A percentile compares a stretch with the other conserved stretches of the same genome.
phyloP scores from a whole-genome alignment of 2,113 vertebrate genomes.

The Oncorhynchus nerka region DNA sequence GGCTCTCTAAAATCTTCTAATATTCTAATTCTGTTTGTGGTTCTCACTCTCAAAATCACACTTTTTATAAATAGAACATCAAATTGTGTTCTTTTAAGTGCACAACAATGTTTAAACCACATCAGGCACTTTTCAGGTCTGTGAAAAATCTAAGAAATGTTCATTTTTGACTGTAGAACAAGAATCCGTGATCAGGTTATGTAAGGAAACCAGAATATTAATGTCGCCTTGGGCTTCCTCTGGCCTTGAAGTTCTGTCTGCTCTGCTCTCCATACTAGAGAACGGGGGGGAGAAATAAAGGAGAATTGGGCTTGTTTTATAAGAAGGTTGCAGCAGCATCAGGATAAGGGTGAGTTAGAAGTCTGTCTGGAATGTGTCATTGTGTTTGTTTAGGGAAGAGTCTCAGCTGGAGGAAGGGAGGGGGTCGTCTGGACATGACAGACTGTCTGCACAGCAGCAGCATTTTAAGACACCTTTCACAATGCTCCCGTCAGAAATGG shows the following conservation, averaged over 20 bases:
- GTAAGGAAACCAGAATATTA: background rate
- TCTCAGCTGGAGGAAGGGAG: slow-evolving; percentile 32
- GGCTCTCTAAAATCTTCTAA: too few species aligned
- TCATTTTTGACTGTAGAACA: too few species aligned
- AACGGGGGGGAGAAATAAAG: background rate
- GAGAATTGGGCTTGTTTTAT: background rate
- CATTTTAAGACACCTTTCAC: slow-evolving; percentile 55
- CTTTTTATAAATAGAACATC: too few species aligned
- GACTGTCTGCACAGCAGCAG: slow-evolving; percentile 38
- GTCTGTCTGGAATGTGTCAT: slow-evolving; percentile 68
- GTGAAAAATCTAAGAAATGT: too few species aligned
- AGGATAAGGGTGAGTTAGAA: slow-evolving; percentile 10
- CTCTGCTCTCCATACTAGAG: background rate
- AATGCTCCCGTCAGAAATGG: slow-evolving; percentile 13
- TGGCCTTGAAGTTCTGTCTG: background rate
- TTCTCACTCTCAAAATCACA: too few species aligned
- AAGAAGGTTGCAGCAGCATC: background rate
- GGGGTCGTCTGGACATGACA: slow-evolving; percentile 66
- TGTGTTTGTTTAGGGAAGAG: slow-evolving; percentile 39
- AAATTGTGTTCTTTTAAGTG: too few species aligned
- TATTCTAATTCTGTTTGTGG: too few species aligned
- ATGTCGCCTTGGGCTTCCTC: background rate
- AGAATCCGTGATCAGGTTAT: background rate
- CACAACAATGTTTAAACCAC: too few species aligned
- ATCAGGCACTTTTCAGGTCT: too few species aligned